These are phyloP conservation scores for Drosophila paracracens DNA, from an alignment of 2,888 invertebrate genomes.

Conservation along the genomic window DNA sequence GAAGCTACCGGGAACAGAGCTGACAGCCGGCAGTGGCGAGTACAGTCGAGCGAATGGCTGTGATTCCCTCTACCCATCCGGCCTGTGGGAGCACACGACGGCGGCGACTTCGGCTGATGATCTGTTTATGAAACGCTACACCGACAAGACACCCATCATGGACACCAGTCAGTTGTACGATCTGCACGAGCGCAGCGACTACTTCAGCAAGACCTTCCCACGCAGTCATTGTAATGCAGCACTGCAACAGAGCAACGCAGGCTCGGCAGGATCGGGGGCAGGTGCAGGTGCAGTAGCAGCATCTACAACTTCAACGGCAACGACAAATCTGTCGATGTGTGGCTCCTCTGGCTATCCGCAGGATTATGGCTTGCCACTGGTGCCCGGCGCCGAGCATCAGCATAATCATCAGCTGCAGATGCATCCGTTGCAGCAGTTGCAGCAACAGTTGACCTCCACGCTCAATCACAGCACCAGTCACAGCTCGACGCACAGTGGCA, in stretches of 20 bases:
- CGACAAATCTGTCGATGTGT: conserved; percentile 78
- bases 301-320: conserved; percentile 83
- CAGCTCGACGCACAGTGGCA: conserved; percentile 52
- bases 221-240: conserved; percentile 84
- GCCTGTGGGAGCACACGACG: conserved; percentile 88
- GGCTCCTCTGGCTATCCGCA: conserved; percentile 88
- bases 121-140: conserved; percentile 88
- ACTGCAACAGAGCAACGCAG: conserved; percentile 51
- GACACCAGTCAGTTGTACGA: conserved; percentile 85
- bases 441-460: conserved; percentile 81
- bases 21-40: conserved; percentile 88
- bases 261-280: conserved; percentile 36
- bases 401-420: conserved; percentile 83
- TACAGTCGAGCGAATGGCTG: conserved; percentile 90
- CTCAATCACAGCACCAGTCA: conserved; percentile 61
- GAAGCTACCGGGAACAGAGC: conserved; percentile 84
- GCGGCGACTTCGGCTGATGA: conserved; percentile 82
- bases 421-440: conserved; percentile 86
- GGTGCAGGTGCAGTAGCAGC: conserved; percentile 44
- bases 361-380: conserved; percentile 92
- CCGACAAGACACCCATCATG: conserved; percentile 91
- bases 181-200: conserved; percentile 86
- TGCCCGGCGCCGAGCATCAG: conserved; percentile 85
- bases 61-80: conserved; percentile 92
- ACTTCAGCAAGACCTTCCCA: conserved; percentile 88